These are phyloP conservation scores for Crotophaga sulcirostris DNA, from an alignment of 2,113 vertebrate species.

Conservation along the genomic window DNA sequence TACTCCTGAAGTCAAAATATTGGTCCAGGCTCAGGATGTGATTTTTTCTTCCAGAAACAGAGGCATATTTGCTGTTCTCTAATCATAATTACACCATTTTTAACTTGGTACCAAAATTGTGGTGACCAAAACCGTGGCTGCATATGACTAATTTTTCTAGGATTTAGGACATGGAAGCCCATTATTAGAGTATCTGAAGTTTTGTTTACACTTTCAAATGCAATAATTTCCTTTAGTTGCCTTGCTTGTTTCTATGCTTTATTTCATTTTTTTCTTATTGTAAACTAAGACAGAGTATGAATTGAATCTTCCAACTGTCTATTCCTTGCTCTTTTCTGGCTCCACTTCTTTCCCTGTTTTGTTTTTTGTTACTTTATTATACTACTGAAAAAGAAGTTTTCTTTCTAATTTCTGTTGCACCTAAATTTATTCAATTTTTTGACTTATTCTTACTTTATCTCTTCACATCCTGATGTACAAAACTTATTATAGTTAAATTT, in stretches of 20 bases:
- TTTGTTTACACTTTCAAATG: neutral
- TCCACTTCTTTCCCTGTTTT: neutral
- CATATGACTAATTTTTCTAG: neutral
- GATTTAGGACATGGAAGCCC: neutral
- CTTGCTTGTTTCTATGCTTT: neutral
- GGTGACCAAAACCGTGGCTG: neutral
- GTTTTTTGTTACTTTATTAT: neutral
- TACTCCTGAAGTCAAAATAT: neutral
- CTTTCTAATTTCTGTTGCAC: neutral
- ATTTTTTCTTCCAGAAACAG: neutral
- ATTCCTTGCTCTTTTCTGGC: neutral
- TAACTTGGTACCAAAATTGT: neutral
- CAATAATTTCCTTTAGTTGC: neutral
- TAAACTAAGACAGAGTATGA: neutral
- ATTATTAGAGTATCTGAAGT: neutral
- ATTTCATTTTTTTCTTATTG: neutral
- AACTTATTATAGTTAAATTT: neutral
- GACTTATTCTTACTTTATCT: neutral
- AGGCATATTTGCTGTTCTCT: neutral
- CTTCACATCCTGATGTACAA: neutral
- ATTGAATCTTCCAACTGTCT: neutral
- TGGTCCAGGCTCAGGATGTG: neutral
- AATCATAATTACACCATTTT: neutral
- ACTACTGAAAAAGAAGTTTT: neutral
- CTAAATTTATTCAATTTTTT: neutral